These are phyloP conservation scores for Brachyopa scutellaris DNA, from an alignment of 2,888 invertebrate species.

Conservation along the genomic window DNA sequence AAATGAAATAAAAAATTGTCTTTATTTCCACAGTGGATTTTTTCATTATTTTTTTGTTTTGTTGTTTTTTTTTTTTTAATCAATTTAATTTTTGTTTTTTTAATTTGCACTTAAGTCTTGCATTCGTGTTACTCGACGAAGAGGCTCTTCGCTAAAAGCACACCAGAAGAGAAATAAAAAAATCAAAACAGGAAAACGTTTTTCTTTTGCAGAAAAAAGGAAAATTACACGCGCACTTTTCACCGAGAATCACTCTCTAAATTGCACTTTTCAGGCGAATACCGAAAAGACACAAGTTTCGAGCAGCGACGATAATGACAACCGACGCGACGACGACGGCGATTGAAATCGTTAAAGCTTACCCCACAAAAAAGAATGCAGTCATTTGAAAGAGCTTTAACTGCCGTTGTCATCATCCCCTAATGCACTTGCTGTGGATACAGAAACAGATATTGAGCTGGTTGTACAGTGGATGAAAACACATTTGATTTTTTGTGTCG, in stretches of 20 bases:
- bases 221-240: slow-evolving; percentile 22
- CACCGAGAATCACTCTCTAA: neutral
- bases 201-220: neutral
- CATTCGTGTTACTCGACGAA: slow-evolving; percentile 16
- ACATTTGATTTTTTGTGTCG: too few species aligned
- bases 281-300: neutral
- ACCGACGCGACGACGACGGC: slow-evolving; percentile 1
- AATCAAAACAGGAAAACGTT: slow-evolving; percentile 22
- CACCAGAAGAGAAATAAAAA: slow-evolving; percentile 3
- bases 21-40: slow-evolving; percentile 28
- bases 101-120: slow-evolving; percentile 3
- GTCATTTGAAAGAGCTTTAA: slow-evolving; percentile 60
- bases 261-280: slow-evolving; percentile 19
- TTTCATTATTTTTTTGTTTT: slow-evolving; percentile 46
- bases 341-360: slow-evolving; percentile 63
- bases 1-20: slow-evolving; percentile 50
- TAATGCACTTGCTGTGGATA: slow-evolving; percentile 11
- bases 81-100: neutral
- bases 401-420: slow-evolving; percentile 42
- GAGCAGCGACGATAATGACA: neutral
- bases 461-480: slow-evolving; percentile 32
- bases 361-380: slow-evolving; percentile 42
- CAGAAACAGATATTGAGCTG: neutral
- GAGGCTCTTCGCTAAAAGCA: slow-evolving; percentile 39
- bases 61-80: neutral